Evolutionary conservation across 2,113 vertebrate species (phyloP), one percentile per base, ranked within the genome.

Genomic region (Oreotragus oreotragus): DNA sequence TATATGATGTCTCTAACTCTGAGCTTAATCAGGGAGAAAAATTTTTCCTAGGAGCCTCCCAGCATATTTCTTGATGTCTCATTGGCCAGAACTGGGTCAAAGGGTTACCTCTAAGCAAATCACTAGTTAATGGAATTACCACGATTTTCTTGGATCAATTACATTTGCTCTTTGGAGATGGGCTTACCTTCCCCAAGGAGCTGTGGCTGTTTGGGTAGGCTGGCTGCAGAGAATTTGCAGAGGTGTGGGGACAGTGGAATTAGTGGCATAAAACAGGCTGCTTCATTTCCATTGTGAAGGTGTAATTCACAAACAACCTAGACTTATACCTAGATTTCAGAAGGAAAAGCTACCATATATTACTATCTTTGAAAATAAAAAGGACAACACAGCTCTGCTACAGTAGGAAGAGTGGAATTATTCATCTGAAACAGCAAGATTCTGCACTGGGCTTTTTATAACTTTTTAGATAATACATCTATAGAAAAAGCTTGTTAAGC

Each of bases 361-460:
- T 27, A 45, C 28, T 94, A 94, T 88, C 80, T 85, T 93, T 58
- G 23, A 90, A 96, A 96, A 84, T 51, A 84, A 94, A 85, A 88
- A 83, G 62, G 58, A 60, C 25, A 89, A 51, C 43, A 80, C 13
- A 85, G 47, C 2, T 47, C 9, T 89, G n/a, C 21, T 66, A 21
- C 33, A 77, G 25, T 77, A 79, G 17, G 15, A 76, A 81, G 36
- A 76, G 4, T 73, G 60, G 83, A 91, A 64, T 88, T 36, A 49
- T 94, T 79, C 16, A 51, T 94, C 36, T 85, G 94, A 95, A 86
- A 81, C 55, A 62, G 60, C 55, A 33, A 76, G 49, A 66, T 51
- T 43, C 92, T 51, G 21, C 36, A 55, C 55, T 55, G 55, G 85
- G 88, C 47, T 92, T 87, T 97, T 79, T 77, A 60, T 39, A 97